Percentiles rank a stretch among this genome's conserved stretches.
Conservation (phyloP, 2,113 vertebrate genomes). For the Paramormyrops kingsleyae region DNA sequence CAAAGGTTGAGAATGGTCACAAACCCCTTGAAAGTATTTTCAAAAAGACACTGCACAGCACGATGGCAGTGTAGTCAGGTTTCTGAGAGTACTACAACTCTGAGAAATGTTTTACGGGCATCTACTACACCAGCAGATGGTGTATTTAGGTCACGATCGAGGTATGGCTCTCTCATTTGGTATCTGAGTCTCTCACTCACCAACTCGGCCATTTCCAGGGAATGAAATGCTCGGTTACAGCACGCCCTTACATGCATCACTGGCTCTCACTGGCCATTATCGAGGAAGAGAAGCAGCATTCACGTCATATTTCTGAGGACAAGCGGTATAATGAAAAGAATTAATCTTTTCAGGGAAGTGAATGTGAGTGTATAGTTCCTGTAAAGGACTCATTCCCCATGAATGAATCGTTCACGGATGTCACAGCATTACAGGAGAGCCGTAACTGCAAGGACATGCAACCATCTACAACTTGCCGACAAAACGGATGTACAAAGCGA, state of each 20-base stretch:
- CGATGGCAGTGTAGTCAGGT: background rate
- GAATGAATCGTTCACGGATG: too few species aligned
- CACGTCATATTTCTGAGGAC: background rate
- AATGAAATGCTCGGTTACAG: background rate
- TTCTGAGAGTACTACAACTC: background rate
- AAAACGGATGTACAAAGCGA: background rate
- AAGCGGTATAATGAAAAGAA: background rate
- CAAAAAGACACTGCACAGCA: background rate
- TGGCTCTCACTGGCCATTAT: background rate
- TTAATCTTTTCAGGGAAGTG: background rate
- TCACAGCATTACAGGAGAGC: too few species aligned
- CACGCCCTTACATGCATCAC: background rate
- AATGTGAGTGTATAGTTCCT: background rate
- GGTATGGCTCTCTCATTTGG: background rate
- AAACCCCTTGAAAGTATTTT: background rate
- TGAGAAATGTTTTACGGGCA: background rate
- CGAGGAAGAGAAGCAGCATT: background rate
- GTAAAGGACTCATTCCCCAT: background rate
- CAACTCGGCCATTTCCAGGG: background rate
- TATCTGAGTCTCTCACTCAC: background rate
- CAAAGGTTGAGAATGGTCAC: background rate
- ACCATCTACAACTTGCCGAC: background rate
- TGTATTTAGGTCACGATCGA: too few species aligned
- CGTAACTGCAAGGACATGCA: background rate
- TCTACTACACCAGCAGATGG: too few species aligned